Percentiles rank a stretch among this genome's conserved stretches.
Evolutionary conservation across 2,888 invertebrate genomes (phyloP).

Genomic region (Dasysyrphus tricinctus): DNA sequence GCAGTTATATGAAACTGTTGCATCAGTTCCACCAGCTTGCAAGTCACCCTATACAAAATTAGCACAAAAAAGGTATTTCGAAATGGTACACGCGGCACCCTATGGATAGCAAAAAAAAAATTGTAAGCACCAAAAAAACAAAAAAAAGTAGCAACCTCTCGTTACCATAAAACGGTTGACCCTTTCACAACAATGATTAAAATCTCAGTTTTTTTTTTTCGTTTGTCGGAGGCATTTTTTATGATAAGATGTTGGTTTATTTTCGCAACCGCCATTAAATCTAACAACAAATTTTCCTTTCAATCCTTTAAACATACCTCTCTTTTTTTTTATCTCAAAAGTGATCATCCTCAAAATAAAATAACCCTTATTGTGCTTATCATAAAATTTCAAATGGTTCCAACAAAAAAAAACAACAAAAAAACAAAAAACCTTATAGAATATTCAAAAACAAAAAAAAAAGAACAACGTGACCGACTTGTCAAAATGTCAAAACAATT

Average conservation of each 20-base stretch:
- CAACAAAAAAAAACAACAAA: neutral
- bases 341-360: conserved; percentile 39
- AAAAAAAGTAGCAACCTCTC: conserved; percentile 6
- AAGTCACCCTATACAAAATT: neutral
- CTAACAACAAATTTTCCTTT: conserved; percentile 25
- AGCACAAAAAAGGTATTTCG: neutral
- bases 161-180: conserved; percentile 33
- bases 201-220: conserved; percentile 26
- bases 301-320: neutral
- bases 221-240: neutral
- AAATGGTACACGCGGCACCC: neutral
- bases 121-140: neutral
- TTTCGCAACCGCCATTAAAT: conserved; percentile 25
- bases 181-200: conserved; percentile 42
- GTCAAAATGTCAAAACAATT: conserved; percentile 65
- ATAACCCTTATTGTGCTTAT: conserved; percentile 31
- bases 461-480: conserved; percentile 41
- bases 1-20: too few relatives aligned
- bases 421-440: neutral
- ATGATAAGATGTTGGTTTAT: conserved; percentile 28
- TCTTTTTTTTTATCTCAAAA: conserved; percentile 11
- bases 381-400: conserved; percentile 11
- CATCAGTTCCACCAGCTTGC: too few relatives aligned
- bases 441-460: neutral
- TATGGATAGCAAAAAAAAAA: neutral